These are phyloP conservation scores for Lerista edwardsae DNA, from an alignment of 2,797 vertebrate genomes.

Conservation along the genomic window DNA sequence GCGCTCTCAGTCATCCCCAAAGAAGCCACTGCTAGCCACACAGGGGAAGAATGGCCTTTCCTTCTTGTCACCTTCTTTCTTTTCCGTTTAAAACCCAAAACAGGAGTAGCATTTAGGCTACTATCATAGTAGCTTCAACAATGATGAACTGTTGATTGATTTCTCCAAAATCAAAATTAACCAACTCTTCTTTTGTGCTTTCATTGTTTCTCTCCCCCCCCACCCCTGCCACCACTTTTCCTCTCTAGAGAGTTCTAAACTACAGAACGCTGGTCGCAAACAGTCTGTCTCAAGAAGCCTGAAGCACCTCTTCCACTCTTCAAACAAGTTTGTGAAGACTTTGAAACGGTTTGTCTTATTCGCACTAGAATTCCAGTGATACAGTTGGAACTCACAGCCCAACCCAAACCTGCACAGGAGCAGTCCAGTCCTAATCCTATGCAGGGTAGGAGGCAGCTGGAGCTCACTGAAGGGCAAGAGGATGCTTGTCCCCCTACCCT, in stretches of 20 bases:
- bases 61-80: neutral
- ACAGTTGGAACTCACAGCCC: neutral
- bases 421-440: too few relatives aligned
- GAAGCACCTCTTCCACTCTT: conserved; percentile 97
- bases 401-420: too few relatives aligned
- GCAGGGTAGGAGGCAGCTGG: too few relatives aligned
- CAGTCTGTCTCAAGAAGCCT: conserved; percentile 95
- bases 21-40: neutral
- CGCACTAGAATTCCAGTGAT: neutral
- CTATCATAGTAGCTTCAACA: neutral
- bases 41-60: neutral
- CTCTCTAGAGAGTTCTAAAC: conserved; percentile 86
- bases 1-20: neutral
- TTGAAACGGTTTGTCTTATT: conserved; percentile 88
- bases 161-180: neutral
- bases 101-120: too few relatives aligned
- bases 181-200: neutral
- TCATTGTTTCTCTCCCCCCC: neutral
- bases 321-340: conserved; percentile 97
- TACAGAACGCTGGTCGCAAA: conserved; percentile 92
- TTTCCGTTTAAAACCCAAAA: neutral
- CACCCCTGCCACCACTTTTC: conserved; percentile 39
- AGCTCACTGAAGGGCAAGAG: too few relatives aligned
- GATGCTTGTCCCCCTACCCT: too few relatives aligned
- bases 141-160: neutral